These are phyloP conservation scores for Andrena bucephala DNA, from an alignment of 2,888 invertebrate genomes.

Conservation along the genomic window DNA sequence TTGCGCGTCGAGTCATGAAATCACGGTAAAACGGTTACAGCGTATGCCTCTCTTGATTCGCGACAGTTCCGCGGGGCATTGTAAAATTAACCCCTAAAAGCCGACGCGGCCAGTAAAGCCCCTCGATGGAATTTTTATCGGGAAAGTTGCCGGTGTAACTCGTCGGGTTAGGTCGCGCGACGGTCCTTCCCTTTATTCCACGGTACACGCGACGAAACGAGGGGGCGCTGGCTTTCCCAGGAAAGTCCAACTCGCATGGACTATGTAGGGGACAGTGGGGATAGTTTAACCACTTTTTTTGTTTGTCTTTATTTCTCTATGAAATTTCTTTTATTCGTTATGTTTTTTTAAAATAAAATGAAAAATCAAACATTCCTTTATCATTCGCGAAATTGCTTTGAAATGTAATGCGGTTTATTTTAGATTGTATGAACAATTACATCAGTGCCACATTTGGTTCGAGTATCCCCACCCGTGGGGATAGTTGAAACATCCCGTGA, in stretches of 20 bases:
- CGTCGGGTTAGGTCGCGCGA: conserved; percentile 7
- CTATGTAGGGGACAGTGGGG: not conserved
- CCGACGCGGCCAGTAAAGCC: conserved; percentile 52
- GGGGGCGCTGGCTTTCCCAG: not conserved
- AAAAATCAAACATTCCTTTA: no score
- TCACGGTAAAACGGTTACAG: conserved; percentile 34
- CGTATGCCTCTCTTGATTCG: conserved; percentile 31
- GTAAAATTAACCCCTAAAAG: conserved; percentile 66
- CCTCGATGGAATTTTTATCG: conserved; percentile 65
- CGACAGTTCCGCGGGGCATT: conserved; percentile 37
- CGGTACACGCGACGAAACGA: conserved; percentile 8
- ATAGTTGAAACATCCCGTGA: no score
- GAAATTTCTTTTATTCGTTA: no score
- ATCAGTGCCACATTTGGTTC: no score
- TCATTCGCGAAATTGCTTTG: no score
- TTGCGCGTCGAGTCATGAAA: conserved; percentile 38
- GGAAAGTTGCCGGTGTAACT: conserved; percentile 31
- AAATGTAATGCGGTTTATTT: no score
- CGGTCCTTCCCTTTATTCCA: conserved; percentile 15
- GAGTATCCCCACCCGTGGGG: no score
- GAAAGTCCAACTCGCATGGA: conserved; percentile 4
- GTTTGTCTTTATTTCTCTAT: no score
- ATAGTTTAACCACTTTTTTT: no score
- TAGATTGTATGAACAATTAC: no score
- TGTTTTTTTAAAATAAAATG: no score